Base-by-base conservation (phyloP, 2,113 vertebrate species). In the Telmatochromis sp. region DNA sequence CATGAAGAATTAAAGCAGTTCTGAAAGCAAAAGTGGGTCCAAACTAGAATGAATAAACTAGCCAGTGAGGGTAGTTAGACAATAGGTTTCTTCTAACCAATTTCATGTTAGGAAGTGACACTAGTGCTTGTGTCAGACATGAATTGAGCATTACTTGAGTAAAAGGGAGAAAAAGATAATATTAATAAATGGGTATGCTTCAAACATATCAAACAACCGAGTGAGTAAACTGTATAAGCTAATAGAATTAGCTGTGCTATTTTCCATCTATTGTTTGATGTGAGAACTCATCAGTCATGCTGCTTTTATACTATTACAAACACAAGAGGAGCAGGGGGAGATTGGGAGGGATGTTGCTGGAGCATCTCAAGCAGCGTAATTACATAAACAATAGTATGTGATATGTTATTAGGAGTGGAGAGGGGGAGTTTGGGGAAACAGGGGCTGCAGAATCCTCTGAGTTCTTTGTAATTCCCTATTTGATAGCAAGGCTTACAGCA, bases 401-500 rank as follows among this genome's bases (percentile, higher is more conserved):
- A 95, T 96, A 93, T 91, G 93, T 94, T 96, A 95, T 96, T 96
- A 96, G 92, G 92, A 90, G 82, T 71, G 50, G 57, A 89, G 89
- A 86, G 87, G 88, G 87, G 82, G 89, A 51, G 82, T 85, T 87
- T 84, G 81, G 90, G 86, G 84, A 42, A 65, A 71, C 73, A 63
- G n/a, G 65, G 87, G 45, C 78, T 53, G 80, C 4, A 60, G 85
- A 89, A 92, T 96, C 92, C 94, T 93, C 86, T 91, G 90, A 93
- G 91, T 93, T 95, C 93, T 96, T 96, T 96, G 95, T 96, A 96
- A 96, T 95, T 96, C 94, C 93, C 93, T 80, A 93, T 95, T 95
- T 96, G 94, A 96, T 94, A 94, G 90, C 75, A 42, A 91, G 94
- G 95, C 95, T 97, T 96, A 96, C 96, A 97, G 93, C 95, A 97